Evolutionary conservation across 53 echinoderm and acorn worm species (phyloP), one percentile per base, ranked within the genome.

Genomic region (Echinometra lucunter): DNA sequence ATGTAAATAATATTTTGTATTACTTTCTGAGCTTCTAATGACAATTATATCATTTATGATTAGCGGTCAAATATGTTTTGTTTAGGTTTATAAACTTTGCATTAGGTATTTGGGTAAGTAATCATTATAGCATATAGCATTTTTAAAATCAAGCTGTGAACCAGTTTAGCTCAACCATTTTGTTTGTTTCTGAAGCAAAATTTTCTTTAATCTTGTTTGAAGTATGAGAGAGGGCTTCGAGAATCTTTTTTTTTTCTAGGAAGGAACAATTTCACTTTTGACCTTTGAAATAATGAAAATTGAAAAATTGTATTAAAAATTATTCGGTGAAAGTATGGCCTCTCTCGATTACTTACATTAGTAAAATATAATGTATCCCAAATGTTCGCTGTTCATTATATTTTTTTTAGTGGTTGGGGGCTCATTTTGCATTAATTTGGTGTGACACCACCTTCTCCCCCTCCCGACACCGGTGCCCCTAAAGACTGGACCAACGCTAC

Each of bases 1-100:
- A 42, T 78, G 78, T 78, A 78, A 21, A 78, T 74, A n/a, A 74
- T 69, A 69, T 69, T 69, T 69, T 69, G 19, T 69, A 69, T 69
- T 69, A 19, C 69, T 69, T 69, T 69, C 69, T 69, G n/a, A n/a
- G n/a, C n/a, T n/a, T n/a, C n/a, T n/a, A n/a, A n/a, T n/a, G n/a
- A n/a, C n/a, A n/a, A n/a, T n/a, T n/a, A n/a, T n/a, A n/a, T n/a
- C n/a, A n/a, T n/a, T n/a, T n/a, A n/a, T n/a, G n/a, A n/a, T n/a
- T 69, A 69, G 69, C 69, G 12, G 7, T 30, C 30, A 12, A 6
- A 12, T 66, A 66, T n/a, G 3, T 66, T 63, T 63, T 63, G 63
- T 19, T 27, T 25, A 63, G 23, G 25, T 63, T 63, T 63, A 63
- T 25, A 63, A 25, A 63, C 25, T 63, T 6, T 63, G 25, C 23